phyloP scores from a whole-genome alignment of 1,140 invertebrate species.

The Trichogramma pretiosum region DNA sequence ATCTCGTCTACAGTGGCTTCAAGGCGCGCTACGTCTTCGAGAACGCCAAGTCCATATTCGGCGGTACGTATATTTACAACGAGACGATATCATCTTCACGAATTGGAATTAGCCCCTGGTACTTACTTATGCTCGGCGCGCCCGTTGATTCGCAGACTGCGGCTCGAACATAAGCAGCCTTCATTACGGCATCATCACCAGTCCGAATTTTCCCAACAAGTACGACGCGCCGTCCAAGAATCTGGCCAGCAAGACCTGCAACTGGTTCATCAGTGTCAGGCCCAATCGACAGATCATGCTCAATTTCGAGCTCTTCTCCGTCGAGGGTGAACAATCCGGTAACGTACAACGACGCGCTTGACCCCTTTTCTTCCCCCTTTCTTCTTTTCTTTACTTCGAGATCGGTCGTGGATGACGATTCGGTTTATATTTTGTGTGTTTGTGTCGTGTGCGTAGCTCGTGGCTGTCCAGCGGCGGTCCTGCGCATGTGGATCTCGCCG shows the following conservation, averaged over 20 bases:
- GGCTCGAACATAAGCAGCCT: constrained; percentile 79
- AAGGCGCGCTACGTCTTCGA: constrained; percentile 84
- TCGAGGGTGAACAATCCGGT: constrained; percentile 82
- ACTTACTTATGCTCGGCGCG: background rate
- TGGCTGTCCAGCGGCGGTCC: constrained; percentile 81
- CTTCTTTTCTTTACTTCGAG: too few relatives aligned
- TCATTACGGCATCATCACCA: constrained; percentile 75
- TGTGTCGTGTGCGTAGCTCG: constrained; percentile 53
- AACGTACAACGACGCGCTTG: too few relatives aligned
- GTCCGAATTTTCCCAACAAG: constrained; percentile 75
- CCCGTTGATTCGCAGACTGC: constrained; percentile 57
- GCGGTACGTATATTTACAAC: constrained; percentile 44
- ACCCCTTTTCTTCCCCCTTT: too few relatives aligned
- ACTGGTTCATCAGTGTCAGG: constrained; percentile 82
- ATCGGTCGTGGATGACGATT: too few relatives aligned
- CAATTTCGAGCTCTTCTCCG: constrained; percentile 77
- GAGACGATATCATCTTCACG: background rate
- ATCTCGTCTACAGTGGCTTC: constrained; percentile 81
- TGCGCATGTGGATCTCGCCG: constrained; percentile 74
- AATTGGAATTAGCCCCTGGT: too few relatives aligned
- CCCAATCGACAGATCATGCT: constrained; percentile 75
- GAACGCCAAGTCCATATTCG: constrained; percentile 75
- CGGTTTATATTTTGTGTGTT: too few relatives aligned
- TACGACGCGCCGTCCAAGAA: constrained; percentile 71
- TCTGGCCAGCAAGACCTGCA: constrained; percentile 73